Conservation (phyloP, 2,888 invertebrate genomes). For the Carpatolechia fugitivella region DNA sequence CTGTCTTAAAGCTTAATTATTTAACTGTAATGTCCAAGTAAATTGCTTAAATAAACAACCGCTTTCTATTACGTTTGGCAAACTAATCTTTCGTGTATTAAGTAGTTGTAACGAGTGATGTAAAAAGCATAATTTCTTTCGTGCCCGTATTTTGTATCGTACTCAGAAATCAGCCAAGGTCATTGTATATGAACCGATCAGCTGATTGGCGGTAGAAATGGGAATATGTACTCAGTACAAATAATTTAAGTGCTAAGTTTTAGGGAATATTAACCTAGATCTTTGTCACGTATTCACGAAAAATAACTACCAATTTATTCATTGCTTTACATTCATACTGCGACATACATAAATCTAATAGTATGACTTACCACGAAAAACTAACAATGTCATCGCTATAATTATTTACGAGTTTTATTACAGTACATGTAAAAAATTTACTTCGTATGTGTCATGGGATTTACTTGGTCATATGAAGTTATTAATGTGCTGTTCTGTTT, state of each 20-base stretch:
- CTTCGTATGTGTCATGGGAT: too few species aligned
- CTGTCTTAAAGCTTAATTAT: too few species aligned
- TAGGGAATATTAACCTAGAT: constrained; percentile 2
- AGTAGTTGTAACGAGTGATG: not conserved
- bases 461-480: too few species aligned
- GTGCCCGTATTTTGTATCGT: not conserved
- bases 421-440: too few species aligned
- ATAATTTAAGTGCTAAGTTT: not conserved
- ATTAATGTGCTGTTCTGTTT: too few species aligned
- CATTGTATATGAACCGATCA: not conserved
- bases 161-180: constrained; percentile 1
- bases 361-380: not conserved
- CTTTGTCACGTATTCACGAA: not conserved
- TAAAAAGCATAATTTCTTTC: not conserved
- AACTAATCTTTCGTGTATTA: not conserved
- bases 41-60: too few species aligned
- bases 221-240: not conserved
- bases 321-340: not conserved
- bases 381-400: too few species aligned
- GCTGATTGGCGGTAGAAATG: not conserved
- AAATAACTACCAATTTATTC: not conserved
- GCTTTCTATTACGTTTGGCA: not conserved
- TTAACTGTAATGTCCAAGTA: too few species aligned
- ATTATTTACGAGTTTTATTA: too few species aligned
- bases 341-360: not conserved